These are phyloP conservation scores for Nestor notabilis DNA, from an alignment of 2,113 vertebrate genomes.

Conservation along the genomic window DNA sequence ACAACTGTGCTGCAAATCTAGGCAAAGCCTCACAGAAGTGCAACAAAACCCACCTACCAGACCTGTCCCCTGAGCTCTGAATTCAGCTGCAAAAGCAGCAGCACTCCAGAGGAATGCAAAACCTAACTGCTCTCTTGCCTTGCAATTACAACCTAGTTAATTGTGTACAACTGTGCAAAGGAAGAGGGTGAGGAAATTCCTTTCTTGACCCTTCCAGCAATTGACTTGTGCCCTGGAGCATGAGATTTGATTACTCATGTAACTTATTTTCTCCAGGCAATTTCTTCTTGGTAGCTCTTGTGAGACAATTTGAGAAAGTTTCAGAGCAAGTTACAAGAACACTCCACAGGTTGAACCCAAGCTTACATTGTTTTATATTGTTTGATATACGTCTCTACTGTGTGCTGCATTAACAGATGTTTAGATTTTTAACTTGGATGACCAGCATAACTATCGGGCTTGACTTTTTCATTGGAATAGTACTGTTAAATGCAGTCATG, in stretches of 20 bases:
- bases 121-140: background rate
- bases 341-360: background rate
- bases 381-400: background rate
- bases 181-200: slow-evolving; percentile 53
- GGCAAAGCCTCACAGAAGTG: background rate
- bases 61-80: background rate
- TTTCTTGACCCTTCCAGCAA: slow-evolving; percentile 62
- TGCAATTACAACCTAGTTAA: slow-evolving; percentile 13
- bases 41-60: background rate
- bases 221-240: slow-evolving; percentile 49
- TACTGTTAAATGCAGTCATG: background rate
- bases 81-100: background rate
- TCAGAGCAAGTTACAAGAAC: background rate
- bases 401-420: background rate
- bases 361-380: background rate
- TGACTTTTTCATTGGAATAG: background rate
- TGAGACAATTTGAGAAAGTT: background rate
- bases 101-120: slow-evolving; percentile 6
- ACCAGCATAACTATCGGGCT: background rate
- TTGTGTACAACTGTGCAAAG: slow-evolving; percentile 37
- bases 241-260: slow-evolving; percentile 53
- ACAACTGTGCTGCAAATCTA: background rate
- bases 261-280: slow-evolving; percentile 4
- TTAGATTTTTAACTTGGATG: background rate
- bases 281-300: background rate